Evolutionary conservation across 1,140 invertebrate species (phyloP).

Genomic region (Delia radicum): DNA sequence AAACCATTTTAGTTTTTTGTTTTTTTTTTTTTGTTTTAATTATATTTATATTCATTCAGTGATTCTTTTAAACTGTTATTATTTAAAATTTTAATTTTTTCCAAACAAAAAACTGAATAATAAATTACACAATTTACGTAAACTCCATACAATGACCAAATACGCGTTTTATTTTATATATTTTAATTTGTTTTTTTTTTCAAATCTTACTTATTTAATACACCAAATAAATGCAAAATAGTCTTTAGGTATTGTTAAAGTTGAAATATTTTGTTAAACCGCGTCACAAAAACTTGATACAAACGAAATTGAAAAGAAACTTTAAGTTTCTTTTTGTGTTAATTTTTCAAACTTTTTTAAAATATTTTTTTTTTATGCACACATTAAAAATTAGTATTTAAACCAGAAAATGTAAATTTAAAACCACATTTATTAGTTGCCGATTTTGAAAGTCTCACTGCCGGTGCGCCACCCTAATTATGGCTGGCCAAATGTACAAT

Average conservation of each 20-base stretch:
- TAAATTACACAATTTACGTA: neutral
- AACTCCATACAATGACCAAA: neutral
- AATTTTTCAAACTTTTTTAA: neutral
- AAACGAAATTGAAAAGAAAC: neutral
- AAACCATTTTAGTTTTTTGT: too few species aligned
- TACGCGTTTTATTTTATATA: neutral
- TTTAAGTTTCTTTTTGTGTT: neutral
- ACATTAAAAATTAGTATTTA: neutral
- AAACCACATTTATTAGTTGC: neutral
- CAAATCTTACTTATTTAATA: neutral
- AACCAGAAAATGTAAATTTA: neutral
- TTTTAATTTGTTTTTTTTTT: neutral
- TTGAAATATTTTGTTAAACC: too few species aligned
- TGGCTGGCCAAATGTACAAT: conserved; percentile 39
- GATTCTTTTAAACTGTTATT: too few species aligned
- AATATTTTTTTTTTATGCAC: neutral
- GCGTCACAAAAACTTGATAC: too few species aligned
- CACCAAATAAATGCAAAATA: too few species aligned
- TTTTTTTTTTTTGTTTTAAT: too few species aligned
- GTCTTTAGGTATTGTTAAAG: too few species aligned
- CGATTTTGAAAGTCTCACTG: conserved; percentile 1
- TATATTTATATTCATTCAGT: too few species aligned
- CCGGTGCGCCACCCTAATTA: conserved; percentile 7
- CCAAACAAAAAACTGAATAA: too few species aligned
- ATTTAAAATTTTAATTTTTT: too few species aligned